These are phyloP conservation scores for Dendroctonus valens DNA, from an alignment of 1,140 invertebrate species.

Conservation along the genomic window DNA sequence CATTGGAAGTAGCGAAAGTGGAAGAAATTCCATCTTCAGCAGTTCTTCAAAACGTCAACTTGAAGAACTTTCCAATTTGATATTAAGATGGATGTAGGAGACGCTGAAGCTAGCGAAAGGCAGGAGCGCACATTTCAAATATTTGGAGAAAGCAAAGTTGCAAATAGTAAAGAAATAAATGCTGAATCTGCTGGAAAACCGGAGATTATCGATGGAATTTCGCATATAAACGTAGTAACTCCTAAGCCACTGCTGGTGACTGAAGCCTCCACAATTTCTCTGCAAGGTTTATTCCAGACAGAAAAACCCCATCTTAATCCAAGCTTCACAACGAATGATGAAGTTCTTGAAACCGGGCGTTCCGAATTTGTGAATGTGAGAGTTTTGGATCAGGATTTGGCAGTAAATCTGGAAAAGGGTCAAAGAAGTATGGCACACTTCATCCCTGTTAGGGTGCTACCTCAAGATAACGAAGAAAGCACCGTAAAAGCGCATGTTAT, in stretches of 20 bases:
- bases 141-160: constrained; percentile 33
- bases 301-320: constrained; percentile 42
- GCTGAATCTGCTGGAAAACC: constrained; percentile 10
- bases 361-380: constrained; percentile 46
- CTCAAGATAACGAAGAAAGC: constrained; percentile 40
- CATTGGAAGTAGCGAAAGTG: constrained; percentile 24
- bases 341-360: constrained; percentile 44
- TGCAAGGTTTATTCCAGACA: constrained; percentile 62
- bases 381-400: constrained; percentile 38
- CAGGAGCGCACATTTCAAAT: constrained; percentile 44
- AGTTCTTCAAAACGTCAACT: constrained; percentile 17
- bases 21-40: constrained; percentile 17
- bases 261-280: constrained; percentile 62
- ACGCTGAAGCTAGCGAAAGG: constrained; percentile 8
- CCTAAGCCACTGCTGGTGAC: constrained; percentile 43
- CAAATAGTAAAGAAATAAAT: constrained; percentile 13
- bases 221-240: constrained; percentile 46
- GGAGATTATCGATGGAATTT: constrained; percentile 45
- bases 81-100: constrained; percentile 5
- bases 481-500: constrained; percentile 45
- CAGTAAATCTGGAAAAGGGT: constrained; percentile 12
- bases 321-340: constrained; percentile 35
- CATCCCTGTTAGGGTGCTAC: constrained; percentile 40
- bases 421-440: constrained; percentile 16
- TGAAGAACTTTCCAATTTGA: constrained; percentile 25